Percentiles rank a stretch among this genome's conserved stretches.
These are phyloP conservation scores for Meloidogyne chitwoodi DNA, from an alignment of 1,140 invertebrate genomes.

Conservation along the genomic window DNA sequence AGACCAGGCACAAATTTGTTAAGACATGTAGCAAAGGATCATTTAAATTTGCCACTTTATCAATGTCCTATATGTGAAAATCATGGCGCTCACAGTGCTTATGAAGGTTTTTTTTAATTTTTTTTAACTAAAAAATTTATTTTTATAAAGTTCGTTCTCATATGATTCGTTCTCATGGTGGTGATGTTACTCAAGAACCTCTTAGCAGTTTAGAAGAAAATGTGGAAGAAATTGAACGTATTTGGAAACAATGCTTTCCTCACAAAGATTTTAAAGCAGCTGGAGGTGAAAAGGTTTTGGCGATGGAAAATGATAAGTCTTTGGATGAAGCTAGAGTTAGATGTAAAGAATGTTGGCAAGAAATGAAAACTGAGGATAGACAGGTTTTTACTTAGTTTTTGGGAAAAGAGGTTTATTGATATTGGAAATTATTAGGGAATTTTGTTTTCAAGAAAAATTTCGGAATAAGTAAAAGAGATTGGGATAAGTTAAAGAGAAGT, in stretches of 20 bases:
- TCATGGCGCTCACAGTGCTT: constrained; percentile 44
- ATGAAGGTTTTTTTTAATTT: constrained; percentile 23
- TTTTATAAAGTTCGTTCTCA: constrained; percentile 41
- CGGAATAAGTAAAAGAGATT: too few relatives aligned
- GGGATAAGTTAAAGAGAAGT: too few relatives aligned
- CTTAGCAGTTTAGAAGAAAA: constrained; percentile 41
- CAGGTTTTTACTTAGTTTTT: constrained; percentile 20
- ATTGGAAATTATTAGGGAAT: too few relatives aligned
- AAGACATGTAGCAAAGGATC: constrained; percentile 47
- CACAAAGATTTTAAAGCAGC: constrained; percentile 43
- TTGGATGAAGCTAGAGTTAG: constrained; percentile 37
- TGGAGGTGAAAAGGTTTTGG: not conserved
- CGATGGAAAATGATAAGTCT: constrained; percentile 1
- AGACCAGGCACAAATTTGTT: constrained; percentile 49
- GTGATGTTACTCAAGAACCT: constrained; percentile 30
- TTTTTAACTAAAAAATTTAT: too few relatives aligned
- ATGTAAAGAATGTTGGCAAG: constrained; percentile 43
- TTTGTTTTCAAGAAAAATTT: too few relatives aligned
- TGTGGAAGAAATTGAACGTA: constrained; percentile 41
- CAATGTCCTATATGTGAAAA: constrained; percentile 50
- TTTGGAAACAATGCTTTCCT: constrained; percentile 46
- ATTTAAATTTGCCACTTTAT: constrained; percentile 46
- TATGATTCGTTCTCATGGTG: constrained; percentile 30
- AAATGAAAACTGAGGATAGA: constrained; percentile 52
- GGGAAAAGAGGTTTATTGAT: not conserved